phyloP scores from a whole-genome alignment of 2,113 vertebrate species.

The Pterocles orientalis region DNA sequence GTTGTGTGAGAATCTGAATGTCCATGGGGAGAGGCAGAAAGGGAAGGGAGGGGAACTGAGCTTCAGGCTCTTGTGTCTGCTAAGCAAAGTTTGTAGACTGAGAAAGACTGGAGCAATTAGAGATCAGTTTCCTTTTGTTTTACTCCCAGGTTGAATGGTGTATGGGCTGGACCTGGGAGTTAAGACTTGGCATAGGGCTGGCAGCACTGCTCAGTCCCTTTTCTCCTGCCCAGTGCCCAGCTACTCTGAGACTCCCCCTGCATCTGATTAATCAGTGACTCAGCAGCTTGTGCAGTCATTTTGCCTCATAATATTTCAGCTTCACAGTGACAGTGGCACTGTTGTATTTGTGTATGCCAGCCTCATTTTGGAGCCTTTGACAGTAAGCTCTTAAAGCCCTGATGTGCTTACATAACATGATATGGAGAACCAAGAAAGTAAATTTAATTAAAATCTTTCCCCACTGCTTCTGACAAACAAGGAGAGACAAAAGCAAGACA shows the following conservation, averaged over 20 bases:
- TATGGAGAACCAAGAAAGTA: not conserved
- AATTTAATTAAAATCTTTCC: constrained; percentile 43
- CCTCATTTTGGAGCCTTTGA: not conserved
- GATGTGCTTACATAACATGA: constrained; percentile 42
- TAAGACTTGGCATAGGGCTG: not conserved
- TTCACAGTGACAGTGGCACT: not conserved
- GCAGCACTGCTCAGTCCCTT: not conserved
- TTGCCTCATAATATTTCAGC: not conserved
- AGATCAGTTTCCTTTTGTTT: not conserved
- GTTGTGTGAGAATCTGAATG: not conserved
- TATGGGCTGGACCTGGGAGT: not conserved
- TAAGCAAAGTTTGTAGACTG: not conserved
- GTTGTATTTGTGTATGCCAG: constrained; percentile 1
- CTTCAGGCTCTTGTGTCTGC: not conserved
- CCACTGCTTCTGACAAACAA: not conserved
- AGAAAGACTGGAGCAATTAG: not conserved
- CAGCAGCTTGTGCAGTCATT: not conserved
- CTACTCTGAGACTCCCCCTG: not conserved
- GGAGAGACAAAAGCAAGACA: not conserved
- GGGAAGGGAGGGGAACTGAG: not conserved
- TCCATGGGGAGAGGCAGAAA: not conserved
- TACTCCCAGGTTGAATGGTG: not conserved
- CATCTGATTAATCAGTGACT: constrained; percentile 25
- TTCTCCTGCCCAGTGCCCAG: not conserved
- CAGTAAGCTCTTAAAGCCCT: constrained; percentile 43